Conservation (phyloP, 2,888 invertebrate genomes). For the Tachystola acroxantha region DNA sequence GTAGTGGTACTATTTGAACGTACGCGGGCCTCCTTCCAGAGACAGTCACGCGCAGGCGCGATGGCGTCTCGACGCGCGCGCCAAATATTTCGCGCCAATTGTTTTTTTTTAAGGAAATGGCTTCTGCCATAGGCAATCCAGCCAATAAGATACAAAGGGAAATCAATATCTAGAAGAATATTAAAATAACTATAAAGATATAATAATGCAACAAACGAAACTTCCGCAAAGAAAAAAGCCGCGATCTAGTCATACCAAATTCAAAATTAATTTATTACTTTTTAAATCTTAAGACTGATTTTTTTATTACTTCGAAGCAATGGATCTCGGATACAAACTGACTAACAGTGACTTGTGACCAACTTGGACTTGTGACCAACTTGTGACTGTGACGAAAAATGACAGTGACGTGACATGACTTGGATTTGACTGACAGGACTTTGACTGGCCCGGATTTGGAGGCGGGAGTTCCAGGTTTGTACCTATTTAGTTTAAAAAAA, state of each 20-base stretch:
- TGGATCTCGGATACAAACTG: conserved; percentile 26
- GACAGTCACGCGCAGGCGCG: conserved; percentile 51
- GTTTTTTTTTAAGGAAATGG: no score
- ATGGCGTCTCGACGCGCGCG: conserved; percentile 55
- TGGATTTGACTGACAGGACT: conserved; percentile 30
- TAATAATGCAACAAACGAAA: no score
- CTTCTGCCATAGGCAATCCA: no score
- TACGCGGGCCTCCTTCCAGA: conserved; percentile 28
- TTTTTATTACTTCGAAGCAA: conserved; percentile 11
- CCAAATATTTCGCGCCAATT: no score
- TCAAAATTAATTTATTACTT: conserved; percentile 25
- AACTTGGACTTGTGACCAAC: no score
- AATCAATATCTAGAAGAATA: no score
- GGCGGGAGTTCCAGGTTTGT: conserved; percentile 23
- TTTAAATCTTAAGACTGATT: conserved; percentile 25
- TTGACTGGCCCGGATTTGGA: conserved; percentile 11
- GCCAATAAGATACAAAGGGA: no score
- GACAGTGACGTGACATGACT: conserved; percentile 36
- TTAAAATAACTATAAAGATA: no score
- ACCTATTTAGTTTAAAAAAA: no score
- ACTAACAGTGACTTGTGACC: conserved; percentile 32
- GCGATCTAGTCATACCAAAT: conserved; percentile 53
- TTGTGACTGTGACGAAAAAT: conserved; percentile 21
- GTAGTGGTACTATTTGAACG: conserved; percentile 69
- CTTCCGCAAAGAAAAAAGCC: conserved; percentile 45